phyloP scores from a whole-genome alignment of 2,888 invertebrate species.

The Heliconius erato region DNA sequence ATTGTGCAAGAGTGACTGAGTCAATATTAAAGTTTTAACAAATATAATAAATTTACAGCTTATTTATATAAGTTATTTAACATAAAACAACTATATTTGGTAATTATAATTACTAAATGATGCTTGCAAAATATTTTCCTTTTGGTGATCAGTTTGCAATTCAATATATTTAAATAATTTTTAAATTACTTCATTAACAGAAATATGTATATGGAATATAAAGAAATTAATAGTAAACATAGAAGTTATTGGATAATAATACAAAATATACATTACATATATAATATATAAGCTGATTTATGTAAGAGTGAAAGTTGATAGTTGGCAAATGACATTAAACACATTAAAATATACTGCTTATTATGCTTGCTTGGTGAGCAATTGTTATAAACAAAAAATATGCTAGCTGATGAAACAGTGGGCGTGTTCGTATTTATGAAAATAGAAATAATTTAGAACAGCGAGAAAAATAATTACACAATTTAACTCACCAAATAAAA shows the following conservation, averaged over 20 bases:
- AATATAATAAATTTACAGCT: no score
- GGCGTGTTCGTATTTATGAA: slow-evolving; percentile 50
- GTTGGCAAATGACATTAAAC: slow-evolving; percentile 27
- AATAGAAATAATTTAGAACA: slow-evolving; percentile 35
- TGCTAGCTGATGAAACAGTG: slow-evolving; percentile 31
- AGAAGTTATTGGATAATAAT: slow-evolving; percentile 1
- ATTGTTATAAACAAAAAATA: neutral
- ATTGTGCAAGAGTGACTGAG: no score
- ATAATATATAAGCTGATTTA: slow-evolving; percentile 36
- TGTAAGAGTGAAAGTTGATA: slow-evolving; percentile 45
- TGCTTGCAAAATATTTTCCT: no score
- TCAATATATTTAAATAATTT: neutral
- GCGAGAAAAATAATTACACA: slow-evolving; percentile 20
- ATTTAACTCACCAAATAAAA: slow-evolving; percentile 54
- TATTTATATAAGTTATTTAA: no score
- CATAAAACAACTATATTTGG: no score
- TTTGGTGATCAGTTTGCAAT: neutral
- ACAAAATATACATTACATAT: neutral
- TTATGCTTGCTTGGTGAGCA: neutral
- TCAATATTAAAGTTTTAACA: no score
- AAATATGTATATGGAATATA: neutral
- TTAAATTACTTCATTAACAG: neutral
- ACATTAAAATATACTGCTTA: slow-evolving; percentile 17
- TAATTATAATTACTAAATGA: no score
- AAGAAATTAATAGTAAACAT: neutral